Base-by-base conservation (phyloP, 2,113 vertebrate species). In the Stegostoma tigrinum region DNA sequence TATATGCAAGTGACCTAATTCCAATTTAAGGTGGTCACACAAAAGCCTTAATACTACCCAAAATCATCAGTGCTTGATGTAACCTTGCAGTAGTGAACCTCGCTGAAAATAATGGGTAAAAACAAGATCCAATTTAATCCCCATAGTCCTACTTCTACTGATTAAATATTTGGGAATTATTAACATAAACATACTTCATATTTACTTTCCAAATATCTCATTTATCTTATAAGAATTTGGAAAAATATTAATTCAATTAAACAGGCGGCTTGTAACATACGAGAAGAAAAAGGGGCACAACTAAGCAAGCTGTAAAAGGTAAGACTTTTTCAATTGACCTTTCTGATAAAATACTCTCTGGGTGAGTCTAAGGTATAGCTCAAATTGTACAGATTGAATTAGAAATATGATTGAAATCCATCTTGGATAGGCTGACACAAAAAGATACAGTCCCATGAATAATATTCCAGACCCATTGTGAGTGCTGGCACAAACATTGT, bases 221-320 rank as follows among this genome's bases (percentile, higher is more conserved):
- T 96, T 96, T 96, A 7, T 66, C 64, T 38, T 80, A 96, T 14
- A 90, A 61, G 48, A 90, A 90, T 27, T 93, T 96, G 96, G 96
- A 96, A 66, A 96, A 0, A 0, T 61, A 95, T 96, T 95, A 66
- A 96, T 95, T 96, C 96, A 96, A 93, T 96, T 95, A 96, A 96
- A 96, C 96, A 96, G 97, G 96, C 96, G 27, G 96, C 64, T 95
- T 96, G 75, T 75, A 96, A 96, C 95, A 94, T 45, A 75, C 42
- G 91, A 70, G 96, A 27, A 67, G 97, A 96, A 97, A 97, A 97
- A 96, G 97, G 0, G 96, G 96, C 96, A 78, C 96, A 45, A 96
- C 94, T 96, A 96, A 96, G 96, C 95, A 0, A 34, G 96, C 96
- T 96, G 61, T 97, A 97, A 97, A 97, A 97, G 96, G 97, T 95